A percentile compares a stretch with the other conserved stretches of the same genome.
These are phyloP conservation scores for Deladenus siricidicola DNA, from an alignment of 2,888 invertebrate genomes.

Conservation along the genomic window DNA sequence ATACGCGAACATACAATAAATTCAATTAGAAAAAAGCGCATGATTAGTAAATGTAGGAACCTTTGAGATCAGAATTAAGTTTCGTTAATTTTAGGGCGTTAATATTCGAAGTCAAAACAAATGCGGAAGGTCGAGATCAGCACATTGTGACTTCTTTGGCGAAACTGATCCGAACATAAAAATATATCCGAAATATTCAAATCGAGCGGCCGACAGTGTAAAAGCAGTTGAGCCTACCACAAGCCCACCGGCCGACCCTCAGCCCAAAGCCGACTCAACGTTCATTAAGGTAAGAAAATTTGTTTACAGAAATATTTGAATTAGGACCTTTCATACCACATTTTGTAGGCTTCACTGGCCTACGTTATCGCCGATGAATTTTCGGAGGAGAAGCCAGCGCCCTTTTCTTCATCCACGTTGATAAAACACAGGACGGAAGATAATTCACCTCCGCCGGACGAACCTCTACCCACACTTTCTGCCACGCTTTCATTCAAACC, in stretches of 20 bases:
- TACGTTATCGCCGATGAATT: neutral
- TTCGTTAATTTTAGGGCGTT: too few relatives aligned
- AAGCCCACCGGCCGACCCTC: conserved; percentile 1
- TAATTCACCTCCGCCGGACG: neutral
- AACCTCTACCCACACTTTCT: neutral
- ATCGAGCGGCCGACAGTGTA: neutral
- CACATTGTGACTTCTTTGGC: neutral
- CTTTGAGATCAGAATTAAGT: too few relatives aligned
- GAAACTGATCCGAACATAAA: neutral
- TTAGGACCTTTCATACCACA: neutral
- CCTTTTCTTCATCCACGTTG: too few relatives aligned
- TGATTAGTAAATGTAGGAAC: too few relatives aligned
- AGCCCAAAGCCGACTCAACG: too few relatives aligned
- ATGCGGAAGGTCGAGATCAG: too few relatives aligned
- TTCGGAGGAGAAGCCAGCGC: neutral
- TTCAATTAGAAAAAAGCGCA: too few relatives aligned
- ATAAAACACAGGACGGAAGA: neutral
- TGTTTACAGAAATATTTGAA: too few relatives aligned
- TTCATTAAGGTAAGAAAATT: too few relatives aligned
- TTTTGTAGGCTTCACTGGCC: neutral
- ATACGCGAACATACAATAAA: too few relatives aligned
- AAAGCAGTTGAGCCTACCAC: neutral
- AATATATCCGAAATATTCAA: neutral
- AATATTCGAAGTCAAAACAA: too few relatives aligned
- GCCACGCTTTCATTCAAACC: too few relatives aligned